phyloP scores from a whole-genome alignment of 2,113 vertebrate species.

The Cepphus grylle region DNA sequence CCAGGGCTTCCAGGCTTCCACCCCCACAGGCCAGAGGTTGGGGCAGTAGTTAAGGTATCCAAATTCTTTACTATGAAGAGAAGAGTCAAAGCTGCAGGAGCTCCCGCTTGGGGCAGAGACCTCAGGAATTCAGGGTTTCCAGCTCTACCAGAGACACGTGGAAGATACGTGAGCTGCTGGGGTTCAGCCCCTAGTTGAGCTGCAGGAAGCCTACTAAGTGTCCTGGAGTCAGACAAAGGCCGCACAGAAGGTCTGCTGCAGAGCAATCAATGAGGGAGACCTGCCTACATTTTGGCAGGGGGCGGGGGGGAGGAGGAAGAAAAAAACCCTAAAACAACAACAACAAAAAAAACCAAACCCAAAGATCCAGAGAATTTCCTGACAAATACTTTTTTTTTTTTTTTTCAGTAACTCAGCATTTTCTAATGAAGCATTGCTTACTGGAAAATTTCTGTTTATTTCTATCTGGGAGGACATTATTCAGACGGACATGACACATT shows the following conservation, averaged over 20 bases:
- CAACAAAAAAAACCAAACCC: neutral
- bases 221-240: neutral
- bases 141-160: neutral
- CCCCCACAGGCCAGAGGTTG: neutral
- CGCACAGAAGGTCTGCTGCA: neutral
- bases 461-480: neutral
- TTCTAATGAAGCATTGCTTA: neutral
- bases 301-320: accelerated
- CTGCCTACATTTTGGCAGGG: accelerated
- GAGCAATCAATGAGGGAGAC: neutral
- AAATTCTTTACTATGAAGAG: neutral
- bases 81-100: neutral
- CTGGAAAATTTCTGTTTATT: neutral
- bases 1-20: neutral
- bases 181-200: neutral
- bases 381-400: neutral
- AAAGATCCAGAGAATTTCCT: neutral
- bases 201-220: neutral
- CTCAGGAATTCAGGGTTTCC: neutral
- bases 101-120: neutral
- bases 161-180: neutral
- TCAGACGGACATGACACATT: neutral
- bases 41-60: neutral
- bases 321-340: neutral
- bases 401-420: neutral